phyloP scores from a whole-genome alignment of 2,888 invertebrate genomes.

The Venustoraphidia nigricollis region DNA sequence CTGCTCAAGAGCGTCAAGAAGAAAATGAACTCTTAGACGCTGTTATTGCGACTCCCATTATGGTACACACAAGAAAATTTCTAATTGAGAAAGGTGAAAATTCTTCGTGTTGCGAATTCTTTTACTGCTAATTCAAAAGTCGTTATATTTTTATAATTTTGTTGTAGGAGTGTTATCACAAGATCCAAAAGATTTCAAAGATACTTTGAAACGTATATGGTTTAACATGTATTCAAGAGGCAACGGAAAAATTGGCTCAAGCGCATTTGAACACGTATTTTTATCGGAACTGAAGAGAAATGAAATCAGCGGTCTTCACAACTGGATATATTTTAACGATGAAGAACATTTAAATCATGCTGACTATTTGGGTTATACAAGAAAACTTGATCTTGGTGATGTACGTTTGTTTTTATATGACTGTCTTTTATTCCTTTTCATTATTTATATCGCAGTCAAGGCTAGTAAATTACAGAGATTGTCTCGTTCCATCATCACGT shows the following conservation, averaged over 20 bases:
- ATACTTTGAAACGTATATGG: constrained; percentile 59
- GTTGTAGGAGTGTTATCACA: constrained; percentile 20
- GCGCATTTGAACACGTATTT: constrained; percentile 87
- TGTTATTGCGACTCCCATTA: constrained; percentile 59
- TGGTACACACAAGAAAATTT: constrained; percentile 55
- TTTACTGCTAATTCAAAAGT: background rate
- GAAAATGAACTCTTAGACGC: constrained; percentile 66
- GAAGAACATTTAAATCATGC: constrained; percentile 55
- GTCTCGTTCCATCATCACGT: no score
- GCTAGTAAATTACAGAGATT: no score
- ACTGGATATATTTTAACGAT: constrained; percentile 74
- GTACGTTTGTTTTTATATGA: constrained; percentile 32
- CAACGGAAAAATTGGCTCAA: constrained; percentile 64
- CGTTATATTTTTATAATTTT: background rate
- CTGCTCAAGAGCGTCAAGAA: constrained; percentile 57
- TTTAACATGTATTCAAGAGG: constrained; percentile 72
- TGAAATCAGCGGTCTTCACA: constrained; percentile 72
- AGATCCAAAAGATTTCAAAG: constrained; percentile 53
- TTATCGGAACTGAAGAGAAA: constrained; percentile 70
- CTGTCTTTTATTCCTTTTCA: no score
- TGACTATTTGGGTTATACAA: constrained; percentile 68
- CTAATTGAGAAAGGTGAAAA: constrained; percentile 36
- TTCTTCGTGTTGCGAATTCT: background rate
- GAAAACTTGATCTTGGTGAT: constrained; percentile 51
- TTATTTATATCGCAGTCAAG: no score